Evolutionary conservation across 2,113 vertebrate genomes (phyloP).

Genomic region (Sardina pilchardus): DNA sequence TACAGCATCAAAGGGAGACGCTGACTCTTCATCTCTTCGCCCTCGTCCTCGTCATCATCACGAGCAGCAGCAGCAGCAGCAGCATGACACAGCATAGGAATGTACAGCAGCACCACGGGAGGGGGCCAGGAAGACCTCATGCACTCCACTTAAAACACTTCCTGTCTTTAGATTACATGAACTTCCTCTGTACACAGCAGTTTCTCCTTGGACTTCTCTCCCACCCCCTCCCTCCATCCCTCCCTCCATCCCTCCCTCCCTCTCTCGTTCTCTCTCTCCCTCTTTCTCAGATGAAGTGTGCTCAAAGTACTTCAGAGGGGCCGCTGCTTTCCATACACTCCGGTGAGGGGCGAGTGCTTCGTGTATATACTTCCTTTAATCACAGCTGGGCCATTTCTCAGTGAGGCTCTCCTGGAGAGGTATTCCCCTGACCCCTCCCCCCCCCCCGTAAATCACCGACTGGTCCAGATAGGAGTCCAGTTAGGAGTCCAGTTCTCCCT

Average conservation of each 20-base stretch:
- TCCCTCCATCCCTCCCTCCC: background rate
- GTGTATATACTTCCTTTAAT: background rate
- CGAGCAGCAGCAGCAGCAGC: background rate
- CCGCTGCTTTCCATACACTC: background rate
- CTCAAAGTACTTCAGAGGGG: background rate
- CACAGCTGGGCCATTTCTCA: background rate
- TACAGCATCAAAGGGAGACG: background rate
- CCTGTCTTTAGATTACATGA: background rate
- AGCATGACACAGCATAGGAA: background rate
- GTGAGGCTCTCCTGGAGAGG: background rate
- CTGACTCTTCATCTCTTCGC: constrained; percentile 1
- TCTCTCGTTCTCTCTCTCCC: background rate
- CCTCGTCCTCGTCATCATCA: background rate
- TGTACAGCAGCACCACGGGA: background rate
- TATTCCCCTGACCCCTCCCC: background rate
- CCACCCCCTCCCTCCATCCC: background rate
- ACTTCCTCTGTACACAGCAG: background rate
- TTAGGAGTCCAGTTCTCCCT: no score
- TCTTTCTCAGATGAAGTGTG: background rate
- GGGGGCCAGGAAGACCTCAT: background rate
- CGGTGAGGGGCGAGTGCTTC: background rate
- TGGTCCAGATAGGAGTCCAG: no score
- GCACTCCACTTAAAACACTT: background rate
- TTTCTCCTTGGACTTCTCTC: background rate
- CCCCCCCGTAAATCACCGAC: no score